A percentile compares a stretch with the other conserved stretches of the same genome.
Conservation (phyloP, 2,888 invertebrate species). For the Apotomis capreana region DNA sequence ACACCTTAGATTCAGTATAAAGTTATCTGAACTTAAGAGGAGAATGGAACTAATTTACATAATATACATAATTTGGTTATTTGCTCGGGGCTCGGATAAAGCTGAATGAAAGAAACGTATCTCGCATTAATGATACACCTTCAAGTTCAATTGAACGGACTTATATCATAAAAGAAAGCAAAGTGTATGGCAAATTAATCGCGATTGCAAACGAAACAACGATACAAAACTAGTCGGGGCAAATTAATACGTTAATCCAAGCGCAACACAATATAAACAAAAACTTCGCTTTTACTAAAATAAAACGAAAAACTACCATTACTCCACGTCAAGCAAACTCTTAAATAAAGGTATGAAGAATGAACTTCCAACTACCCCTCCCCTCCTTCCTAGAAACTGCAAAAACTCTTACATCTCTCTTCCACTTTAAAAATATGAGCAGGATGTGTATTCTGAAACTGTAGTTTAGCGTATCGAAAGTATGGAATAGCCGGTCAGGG, state of each 20-base stretch:
- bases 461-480: conserved; percentile 1
- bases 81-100: too few species aligned
- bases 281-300: conserved; percentile 14
- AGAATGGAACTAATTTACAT: too few species aligned
- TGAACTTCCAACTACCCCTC: conserved; percentile 10
- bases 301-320: conserved; percentile 34
- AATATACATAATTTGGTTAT: too few species aligned
- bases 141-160: too few species aligned
- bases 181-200: too few species aligned
- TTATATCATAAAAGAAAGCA: too few species aligned
- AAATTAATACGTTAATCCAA: background rate
- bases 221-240: too few species aligned
- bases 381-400: background rate
- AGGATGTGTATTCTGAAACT: conserved; percentile 6
- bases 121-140: too few species aligned
- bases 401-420: conserved; percentile 10
- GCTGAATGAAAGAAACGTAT: too few species aligned
- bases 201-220: too few species aligned
- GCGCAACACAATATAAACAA: conserved; percentile 2
- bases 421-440: conserved; percentile 2
- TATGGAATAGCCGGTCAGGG: conserved; percentile 24
- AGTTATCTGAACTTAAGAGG: too few species aligned
- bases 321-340: conserved; percentile 33
- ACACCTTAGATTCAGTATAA: too few species aligned
- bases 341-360: conserved; percentile 36